Conservation (phyloP, 2,113 vertebrate species). For the Pterocles orientalis region DNA sequence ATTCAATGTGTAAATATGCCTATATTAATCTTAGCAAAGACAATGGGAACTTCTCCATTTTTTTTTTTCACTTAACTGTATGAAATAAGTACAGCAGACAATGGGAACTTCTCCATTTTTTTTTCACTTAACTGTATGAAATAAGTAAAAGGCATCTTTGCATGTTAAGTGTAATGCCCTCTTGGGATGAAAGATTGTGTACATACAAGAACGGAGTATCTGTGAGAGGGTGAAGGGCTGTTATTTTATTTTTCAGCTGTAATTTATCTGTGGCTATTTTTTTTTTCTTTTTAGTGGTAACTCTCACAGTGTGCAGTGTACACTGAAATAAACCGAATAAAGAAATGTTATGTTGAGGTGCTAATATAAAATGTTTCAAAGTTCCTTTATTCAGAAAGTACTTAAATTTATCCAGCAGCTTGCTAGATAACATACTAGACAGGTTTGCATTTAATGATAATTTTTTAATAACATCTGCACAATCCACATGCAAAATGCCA, state of each 20-base stretch:
- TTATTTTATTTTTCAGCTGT: background rate
- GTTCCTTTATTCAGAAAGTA: background rate
- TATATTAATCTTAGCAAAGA: background rate
- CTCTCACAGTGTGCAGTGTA: background rate
- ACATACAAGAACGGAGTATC: background rate
- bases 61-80: background rate
- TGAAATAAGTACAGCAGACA: background rate
- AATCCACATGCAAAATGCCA: constrained; percentile 28
- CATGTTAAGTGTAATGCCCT: background rate
- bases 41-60: background rate
- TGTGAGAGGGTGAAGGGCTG: background rate
- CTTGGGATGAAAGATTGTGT: background rate
- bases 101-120: background rate
- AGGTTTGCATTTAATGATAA: background rate
- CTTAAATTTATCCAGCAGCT: background rate
- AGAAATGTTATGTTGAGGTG: background rate
- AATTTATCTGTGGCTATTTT: background rate
- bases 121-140: background rate
- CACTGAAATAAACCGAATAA: background rate
- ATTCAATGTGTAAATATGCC: background rate
- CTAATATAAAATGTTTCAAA: background rate
- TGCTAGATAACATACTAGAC: background rate
- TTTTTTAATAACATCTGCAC: background rate
- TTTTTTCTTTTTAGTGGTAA: background rate
- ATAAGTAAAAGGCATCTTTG: background rate